Evolutionary conservation across 2,797 vertebrate genomes (phyloP), one percentile per base, ranked within the genome.

Genomic region (Enteromius anoplus): DNA sequence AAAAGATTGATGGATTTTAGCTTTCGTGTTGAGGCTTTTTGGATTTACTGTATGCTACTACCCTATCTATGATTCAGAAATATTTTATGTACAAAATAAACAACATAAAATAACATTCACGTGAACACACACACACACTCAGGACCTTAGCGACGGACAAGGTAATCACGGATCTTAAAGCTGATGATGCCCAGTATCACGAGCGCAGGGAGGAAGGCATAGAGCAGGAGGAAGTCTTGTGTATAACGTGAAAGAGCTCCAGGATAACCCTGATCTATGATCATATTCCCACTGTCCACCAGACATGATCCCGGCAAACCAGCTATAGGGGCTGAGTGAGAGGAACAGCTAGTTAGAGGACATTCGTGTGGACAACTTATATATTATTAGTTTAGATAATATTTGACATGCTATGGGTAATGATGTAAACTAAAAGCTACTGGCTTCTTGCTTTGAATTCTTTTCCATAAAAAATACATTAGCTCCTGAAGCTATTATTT

Each of bases 121-220:
- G 10, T 7, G 60, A 14, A 86, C 40, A 78, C 45, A 66, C 3
- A 55, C 47, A 58, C 51, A 42, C 23, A 70, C 5, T 62, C 10
- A 66, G 15, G 58, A 42, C 15, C 81, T 92, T 92, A 95, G 89
- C 95, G 95, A 84, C 91, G 92, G 47, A 91, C 85, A 66, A 97
- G 85, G 85, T 81, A 91, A 81, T 99, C 97, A 88, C 97, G 94
- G 87, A 98, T 92, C 94, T 96, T 97, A 92, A 96, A 99, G 91
- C 95, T 95, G 85, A 96, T 91, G 75, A 97, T 82, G 55, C 96
- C 97, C 64, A 96, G 77, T 80, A 97, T 86, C 80, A 95, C 90
- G 7, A 98, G 94, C 26, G 90, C 93, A 49, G 98, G 97, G 68
- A 99, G 77, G 86, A 98, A 99, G 86, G 96, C 89, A 53, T 98